Base-by-base conservation (phyloP, 2,888 invertebrate genomes). In the Antheraea yamamai region DNA sequence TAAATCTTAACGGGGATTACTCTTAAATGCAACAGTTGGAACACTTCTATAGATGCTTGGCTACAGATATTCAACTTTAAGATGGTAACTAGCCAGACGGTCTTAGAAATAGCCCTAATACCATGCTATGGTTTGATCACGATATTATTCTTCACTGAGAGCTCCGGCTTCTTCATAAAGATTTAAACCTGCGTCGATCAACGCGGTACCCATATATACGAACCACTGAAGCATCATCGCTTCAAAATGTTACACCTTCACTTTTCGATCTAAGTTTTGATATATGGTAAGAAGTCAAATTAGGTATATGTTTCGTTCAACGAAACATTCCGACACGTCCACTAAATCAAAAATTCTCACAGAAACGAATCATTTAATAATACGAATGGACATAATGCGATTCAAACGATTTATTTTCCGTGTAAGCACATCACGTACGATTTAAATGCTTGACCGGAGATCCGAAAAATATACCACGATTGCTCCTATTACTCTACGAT, bases 381-480 rank as follows among this genome's bases (percentile, higher is more conserved):
- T 89, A 89, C 89, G 91, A 93, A 91, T 91, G 88, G 87, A 79
- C 86, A 90, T 93, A 92, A 93, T 93, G 87, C 88, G 89, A 89
- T 92, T 89, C 91, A 92, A 94, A 92, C 91, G 91, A 91, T 95
- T 93, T 90, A 92, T 92, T 91, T 88, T 90, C 89, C 82, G 82
- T 86, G 87, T 94, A 94, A 94, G 91, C 94, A 91, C 92, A 84
- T 94, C 94, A 94, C 95, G 95, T 95, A 92, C 89, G 87, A 84
- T 83, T 87, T 87, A 93, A 95, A 94, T 93, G 88, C 93, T 88
- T 88, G 91, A 91, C 88, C 90, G 80, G 90, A 85, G 88, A 91
- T 84, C 88, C 92, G 92, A 92, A 93, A 93, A 94, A 91, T 91
- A 91, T 89, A 90, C 86, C 88, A 84, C 89, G 88, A 93, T 93